These are phyloP conservation scores for Oncorhynchus nerka DNA, from an alignment of 2,113 vertebrate species.

Conservation along the genomic window DNA sequence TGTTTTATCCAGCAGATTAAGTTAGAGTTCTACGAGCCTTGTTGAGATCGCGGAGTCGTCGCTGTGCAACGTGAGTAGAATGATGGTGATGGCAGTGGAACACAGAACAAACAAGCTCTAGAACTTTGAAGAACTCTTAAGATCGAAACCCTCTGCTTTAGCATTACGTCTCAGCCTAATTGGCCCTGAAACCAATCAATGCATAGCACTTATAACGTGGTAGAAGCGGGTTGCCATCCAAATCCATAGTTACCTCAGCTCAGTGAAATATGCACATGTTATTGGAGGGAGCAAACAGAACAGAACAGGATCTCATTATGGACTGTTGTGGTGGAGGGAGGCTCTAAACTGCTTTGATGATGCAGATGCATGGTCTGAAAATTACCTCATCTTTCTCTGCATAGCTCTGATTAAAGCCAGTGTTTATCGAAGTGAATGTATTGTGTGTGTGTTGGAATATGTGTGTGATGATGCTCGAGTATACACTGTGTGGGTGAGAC, in stretches of 20 bases:
- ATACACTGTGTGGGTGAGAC: not conserved
- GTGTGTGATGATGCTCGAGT: not conserved
- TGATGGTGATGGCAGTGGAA: constrained; percentile 26
- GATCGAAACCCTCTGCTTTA: constrained; percentile 3
- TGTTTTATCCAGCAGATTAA: constrained; percentile 45
- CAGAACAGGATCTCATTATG: constrained; percentile 32
- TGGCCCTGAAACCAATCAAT: constrained; percentile 25
- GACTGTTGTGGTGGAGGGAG: constrained; percentile 18
- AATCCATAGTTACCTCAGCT: constrained; percentile 20
- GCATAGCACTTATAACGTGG: constrained; percentile 21
- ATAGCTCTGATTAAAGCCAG: constrained; percentile 32
- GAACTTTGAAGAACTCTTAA: constrained; percentile 15
- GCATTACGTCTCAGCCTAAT: constrained; percentile 19
- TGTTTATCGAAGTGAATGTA: constrained; percentile 16
- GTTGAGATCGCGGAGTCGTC: not conserved
- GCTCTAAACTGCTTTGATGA: constrained; percentile 11
- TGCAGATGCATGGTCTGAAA: constrained; percentile 30
- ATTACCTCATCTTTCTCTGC: constrained; percentile 31
- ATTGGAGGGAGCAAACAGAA: not conserved
- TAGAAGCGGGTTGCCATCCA: constrained; percentile 16
- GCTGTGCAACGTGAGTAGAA: constrained; percentile 10
- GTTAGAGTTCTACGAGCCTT: constrained; percentile 27
- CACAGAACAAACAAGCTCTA: constrained; percentile 39
- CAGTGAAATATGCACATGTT: constrained; percentile 29
- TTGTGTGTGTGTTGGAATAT: constrained; percentile 4